These are phyloP conservation scores for Serranus cabrilla DNA, from an alignment of 2,797 vertebrate genomes.

Conservation along the genomic window DNA sequence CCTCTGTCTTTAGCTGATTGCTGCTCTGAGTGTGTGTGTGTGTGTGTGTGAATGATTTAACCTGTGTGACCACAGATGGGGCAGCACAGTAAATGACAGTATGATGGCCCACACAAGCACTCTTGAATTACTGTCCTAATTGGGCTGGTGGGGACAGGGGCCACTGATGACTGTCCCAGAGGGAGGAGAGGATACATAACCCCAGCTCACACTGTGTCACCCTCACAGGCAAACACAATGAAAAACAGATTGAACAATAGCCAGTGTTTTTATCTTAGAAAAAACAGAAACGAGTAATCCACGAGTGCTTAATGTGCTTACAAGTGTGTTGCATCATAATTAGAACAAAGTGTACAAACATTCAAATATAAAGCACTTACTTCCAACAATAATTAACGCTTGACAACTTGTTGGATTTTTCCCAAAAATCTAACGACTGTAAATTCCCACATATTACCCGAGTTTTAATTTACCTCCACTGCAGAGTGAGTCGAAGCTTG, in stretches of 20 bases:
- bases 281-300: neutral
- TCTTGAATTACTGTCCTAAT: slow-evolving; percentile 52
- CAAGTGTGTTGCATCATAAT: slow-evolving; percentile 24
- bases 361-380: slow-evolving; percentile 28
- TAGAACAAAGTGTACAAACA: slow-evolving; percentile 25
- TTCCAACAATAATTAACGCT: slow-evolving; percentile 32
- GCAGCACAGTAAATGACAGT: slow-evolving; percentile 33
- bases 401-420: slow-evolving; percentile 15
- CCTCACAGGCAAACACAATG: neutral
- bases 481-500: neutral
- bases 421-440: slow-evolving; percentile 9
- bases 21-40: neutral
- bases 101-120: slow-evolving; percentile 3
- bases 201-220: slow-evolving; percentile 4
- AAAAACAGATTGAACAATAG: neutral
- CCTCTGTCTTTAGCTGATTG: slow-evolving; percentile 43
- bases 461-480: neutral
- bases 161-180: slow-evolving; percentile 26
- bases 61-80: slow-evolving; percentile 42
- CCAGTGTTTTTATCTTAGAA: neutral
- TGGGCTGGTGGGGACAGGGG: slow-evolving; percentile 39
- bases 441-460: neutral
- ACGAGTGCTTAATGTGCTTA: neutral
- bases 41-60: slow-evolving; percentile 40
- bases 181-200: slow-evolving; percentile 45